These are phyloP conservation scores for Thalassoma bifasciatum DNA, from an alignment of 2,113 vertebrate genomes.

Conservation along the genomic window DNA sequence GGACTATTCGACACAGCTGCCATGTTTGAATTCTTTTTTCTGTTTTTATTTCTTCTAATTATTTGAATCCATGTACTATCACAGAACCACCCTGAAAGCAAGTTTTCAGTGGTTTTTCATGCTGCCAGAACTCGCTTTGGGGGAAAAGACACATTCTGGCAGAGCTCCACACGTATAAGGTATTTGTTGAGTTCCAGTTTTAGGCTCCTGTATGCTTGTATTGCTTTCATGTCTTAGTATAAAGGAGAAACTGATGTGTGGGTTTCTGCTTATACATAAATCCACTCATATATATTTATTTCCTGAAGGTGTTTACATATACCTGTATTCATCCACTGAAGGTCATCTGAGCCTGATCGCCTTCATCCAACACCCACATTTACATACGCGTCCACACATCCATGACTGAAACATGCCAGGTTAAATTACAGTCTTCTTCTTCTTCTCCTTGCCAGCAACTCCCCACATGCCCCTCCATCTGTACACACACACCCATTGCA, in stretches of 20 bases:
- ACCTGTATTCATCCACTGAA: conserved; percentile 37
- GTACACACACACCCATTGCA: neutral
- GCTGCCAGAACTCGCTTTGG: no score
- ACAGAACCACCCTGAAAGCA: neutral
- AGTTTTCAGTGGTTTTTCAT: neutral
- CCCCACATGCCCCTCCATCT: conserved; percentile 13
- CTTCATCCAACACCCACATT: conserved; percentile 20
- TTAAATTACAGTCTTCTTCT: conserved; percentile 52
- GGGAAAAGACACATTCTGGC: no score
- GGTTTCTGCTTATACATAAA: neutral
- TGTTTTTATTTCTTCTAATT: conserved; percentile 30
- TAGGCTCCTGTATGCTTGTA: neutral
- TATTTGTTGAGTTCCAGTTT: no score
- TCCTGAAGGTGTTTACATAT: conserved; percentile 18
- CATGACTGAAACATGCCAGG: conserved; percentile 24
- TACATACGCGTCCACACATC: conserved; percentile 35
- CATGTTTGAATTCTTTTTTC: conserved; percentile 34
- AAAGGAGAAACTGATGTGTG: neutral
- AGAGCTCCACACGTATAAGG: no score
- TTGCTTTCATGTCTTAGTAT: no score
- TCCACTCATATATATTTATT: neutral
- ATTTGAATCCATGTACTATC: conserved; percentile 2
- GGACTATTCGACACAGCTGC: conserved; percentile 34
- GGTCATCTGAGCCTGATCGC: conserved; percentile 25
- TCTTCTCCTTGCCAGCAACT: conserved; percentile 18